phyloP scores from a whole-genome alignment of 2,888 invertebrate genomes.

The Panzeria rudis region DNA sequence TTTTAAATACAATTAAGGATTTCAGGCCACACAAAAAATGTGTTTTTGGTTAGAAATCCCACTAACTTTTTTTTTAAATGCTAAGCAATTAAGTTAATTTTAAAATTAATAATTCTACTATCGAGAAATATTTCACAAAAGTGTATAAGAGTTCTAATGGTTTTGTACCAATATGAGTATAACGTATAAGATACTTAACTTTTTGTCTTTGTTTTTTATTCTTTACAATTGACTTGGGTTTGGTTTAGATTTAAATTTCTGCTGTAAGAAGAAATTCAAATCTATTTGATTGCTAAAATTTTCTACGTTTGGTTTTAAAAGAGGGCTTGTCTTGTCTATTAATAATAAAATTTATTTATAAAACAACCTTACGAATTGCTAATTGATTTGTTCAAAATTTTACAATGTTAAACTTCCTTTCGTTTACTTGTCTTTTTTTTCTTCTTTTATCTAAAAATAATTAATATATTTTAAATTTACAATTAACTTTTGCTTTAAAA shows the following conservation, averaged over 20 bases:
- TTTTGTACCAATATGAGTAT: constrained; percentile 46
- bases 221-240: constrained; percentile 69
- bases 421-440: background rate
- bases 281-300: constrained; percentile 64
- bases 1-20: constrained; percentile 44
- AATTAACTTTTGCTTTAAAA: constrained; percentile 12
- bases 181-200: constrained; percentile 24
- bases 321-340: background rate
- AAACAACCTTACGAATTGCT: constrained; percentile 70
- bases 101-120: constrained; percentile 35
- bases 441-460: background rate
- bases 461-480: constrained; percentile 26
- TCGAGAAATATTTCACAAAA: constrained; percentile 73
- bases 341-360: constrained; percentile 36
- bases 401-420: constrained; percentile 42
- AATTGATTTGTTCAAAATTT: constrained; percentile 57
- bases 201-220: constrained; percentile 20
- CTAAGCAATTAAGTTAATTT: constrained; percentile 25
- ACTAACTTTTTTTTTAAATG: constrained; percentile 57
- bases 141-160: constrained; percentile 46
- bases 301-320: constrained; percentile 14
- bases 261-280: constrained; percentile 17
- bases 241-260: constrained; percentile 8
- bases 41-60: constrained; percentile 25
- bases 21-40: constrained; percentile 17